Evolutionary conservation across 2,797 vertebrate genomes (phyloP), one percentile per base, ranked within the genome.

Genomic region (Alcedo atthis): DNA sequence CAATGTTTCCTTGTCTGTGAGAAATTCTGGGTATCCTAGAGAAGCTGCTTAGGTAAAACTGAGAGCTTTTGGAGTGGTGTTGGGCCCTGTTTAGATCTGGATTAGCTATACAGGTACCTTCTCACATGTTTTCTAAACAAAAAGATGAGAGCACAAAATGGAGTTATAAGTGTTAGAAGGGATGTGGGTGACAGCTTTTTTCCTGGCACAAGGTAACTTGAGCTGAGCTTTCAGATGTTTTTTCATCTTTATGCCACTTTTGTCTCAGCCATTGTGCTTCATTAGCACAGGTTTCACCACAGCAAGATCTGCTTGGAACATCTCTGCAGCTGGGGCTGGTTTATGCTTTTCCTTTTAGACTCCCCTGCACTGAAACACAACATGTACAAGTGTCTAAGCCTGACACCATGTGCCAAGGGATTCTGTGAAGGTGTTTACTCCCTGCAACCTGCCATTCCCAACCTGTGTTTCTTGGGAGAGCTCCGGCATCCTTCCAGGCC

Each of bases 321-420:
- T 26, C 15, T 32, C 33, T 45, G 21, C 48, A 46, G 9, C 28
- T 37, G 33, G n/a, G n/a, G 11, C 54, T 77, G 11, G 22, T 5
- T 81, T 71, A 13, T 0, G 0, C 9, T 40, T 87, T 53, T 10
- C 22, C 15, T 20, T 67, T 85, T 21, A 54, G 15, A 57, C 61
- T 85, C 25, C 68, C 15, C 30, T 81, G 12, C 20, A 5, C n/a
- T 3, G 30, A 35, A 13, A 30, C 0, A 0, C 15, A 8, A 0
- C 0, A 3, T 2, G 24, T 20, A 10, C 24, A 10, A 21, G 35
- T 2, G 0, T 59, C 40, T 20, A 18, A 68, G n/a, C 55, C 70
- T 57, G 63, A 33, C n/a, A 7, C 30, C 17, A 2, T 0, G 0
- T 49, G 45, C 49, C 43, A 17, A 30, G n/a, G 45, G 43, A 49